phyloP scores from a whole-genome alignment of 2,113 vertebrate species.

The Chionomys nivalis region DNA sequence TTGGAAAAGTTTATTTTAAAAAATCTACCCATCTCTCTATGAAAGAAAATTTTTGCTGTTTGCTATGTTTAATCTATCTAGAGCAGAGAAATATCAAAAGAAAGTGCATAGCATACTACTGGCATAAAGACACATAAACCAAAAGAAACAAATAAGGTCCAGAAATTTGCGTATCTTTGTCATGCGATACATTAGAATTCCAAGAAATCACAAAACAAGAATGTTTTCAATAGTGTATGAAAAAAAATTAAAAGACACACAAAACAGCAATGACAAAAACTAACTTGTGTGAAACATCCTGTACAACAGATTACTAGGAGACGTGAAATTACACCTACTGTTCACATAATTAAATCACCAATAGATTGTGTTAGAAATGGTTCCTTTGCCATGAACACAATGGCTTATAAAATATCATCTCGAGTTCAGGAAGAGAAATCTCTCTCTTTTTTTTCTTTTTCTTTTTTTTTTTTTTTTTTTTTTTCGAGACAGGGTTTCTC shows the following conservation, averaged over 20 bases:
- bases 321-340: rapidly evolving
- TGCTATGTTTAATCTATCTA: background rate
- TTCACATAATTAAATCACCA: background rate
- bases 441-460: too few species aligned
- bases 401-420: background rate
- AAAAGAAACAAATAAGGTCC: background rate
- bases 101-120: background rate
- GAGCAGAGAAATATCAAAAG: background rate
- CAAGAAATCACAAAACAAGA: background rate
- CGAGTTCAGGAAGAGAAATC: background rate
- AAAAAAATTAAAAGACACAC: background rate
- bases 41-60: background rate
- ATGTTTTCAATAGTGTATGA: background rate
- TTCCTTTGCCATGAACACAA: rapidly evolving
- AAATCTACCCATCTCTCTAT: background rate
- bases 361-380: background rate
- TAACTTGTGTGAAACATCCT: too few species aligned
- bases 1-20: background rate
- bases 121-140: background rate
- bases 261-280: background rate
- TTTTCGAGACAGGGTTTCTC: too few species aligned
- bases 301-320: background rate
- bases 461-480: too few species aligned
- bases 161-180: background rate
- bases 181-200: background rate